phyloP scores from a whole-genome alignment of 1,140 invertebrate species.

The Procambarus virginalis region DNA sequence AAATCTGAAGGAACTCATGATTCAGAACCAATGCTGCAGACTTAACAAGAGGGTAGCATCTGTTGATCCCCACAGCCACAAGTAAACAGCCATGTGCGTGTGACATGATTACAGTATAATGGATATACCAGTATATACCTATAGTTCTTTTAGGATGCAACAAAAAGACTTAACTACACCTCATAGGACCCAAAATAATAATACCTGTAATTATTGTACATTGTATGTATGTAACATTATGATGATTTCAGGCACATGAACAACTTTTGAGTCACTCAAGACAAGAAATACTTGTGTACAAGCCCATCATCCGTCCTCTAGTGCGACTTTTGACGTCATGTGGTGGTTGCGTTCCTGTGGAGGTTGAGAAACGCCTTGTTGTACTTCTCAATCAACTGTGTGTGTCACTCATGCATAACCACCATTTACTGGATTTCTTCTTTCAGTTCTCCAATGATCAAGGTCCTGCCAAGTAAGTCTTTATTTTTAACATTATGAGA shows the following conservation, averaged over 20 bases:
- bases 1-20: too few species aligned
- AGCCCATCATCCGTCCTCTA: slow-evolving; percentile 90
- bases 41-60: too few species aligned
- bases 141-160: not conserved
- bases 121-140: too few species aligned
- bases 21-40: too few species aligned
- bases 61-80: too few species aligned
- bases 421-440: slow-evolving; percentile 90
- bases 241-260: slow-evolving; percentile 82
- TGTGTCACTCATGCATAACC: slow-evolving; percentile 90
- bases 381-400: slow-evolving; percentile 92
- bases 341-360: slow-evolving; percentile 82
- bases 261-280: slow-evolving; percentile 84
- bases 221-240: not conserved
- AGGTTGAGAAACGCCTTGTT: slow-evolving; percentile 90
- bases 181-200: not conserved
- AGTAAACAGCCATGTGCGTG: too few species aligned
- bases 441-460: slow-evolving; percentile 82
- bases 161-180: not conserved
- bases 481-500: not conserved
- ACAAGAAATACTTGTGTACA: slow-evolving; percentile 88
- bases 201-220: not conserved
- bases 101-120: too few species aligned
- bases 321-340: slow-evolving; percentile 88
- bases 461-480: slow-evolving; percentile 75